Conservation (phyloP, 2,797 vertebrate genomes). For the Knipowitschia caucasica region DNA sequence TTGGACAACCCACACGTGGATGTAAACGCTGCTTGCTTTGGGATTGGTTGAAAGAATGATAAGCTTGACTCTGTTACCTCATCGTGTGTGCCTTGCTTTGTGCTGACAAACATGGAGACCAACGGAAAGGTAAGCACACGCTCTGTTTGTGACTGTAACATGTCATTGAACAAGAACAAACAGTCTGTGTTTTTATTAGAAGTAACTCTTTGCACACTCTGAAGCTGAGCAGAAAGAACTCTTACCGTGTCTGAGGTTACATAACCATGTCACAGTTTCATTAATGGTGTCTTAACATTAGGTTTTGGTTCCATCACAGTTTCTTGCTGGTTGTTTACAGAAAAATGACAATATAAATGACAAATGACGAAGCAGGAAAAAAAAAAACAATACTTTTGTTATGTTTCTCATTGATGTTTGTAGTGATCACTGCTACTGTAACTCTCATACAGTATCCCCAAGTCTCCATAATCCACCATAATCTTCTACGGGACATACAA, state of each 20-base stretch:
- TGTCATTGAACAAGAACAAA: not conserved
- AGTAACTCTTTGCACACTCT: not conserved
- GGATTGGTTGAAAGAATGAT: constrained; percentile 17
- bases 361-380: too few relatives aligned
- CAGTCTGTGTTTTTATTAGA: not conserved
- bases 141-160: not conserved
- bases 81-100: not conserved
- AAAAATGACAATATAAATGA: too few relatives aligned
- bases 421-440: too few relatives aligned
- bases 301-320: not conserved
- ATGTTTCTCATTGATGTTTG: too few relatives aligned
- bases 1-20: not conserved
- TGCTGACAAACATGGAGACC: constrained; percentile 34
- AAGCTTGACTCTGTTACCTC: not conserved
- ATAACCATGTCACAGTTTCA: too few relatives aligned
- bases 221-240: not conserved
- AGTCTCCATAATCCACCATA: too few relatives aligned
- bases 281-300: not conserved
- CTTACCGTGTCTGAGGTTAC: not conserved
- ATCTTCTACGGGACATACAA: too few relatives aligned
- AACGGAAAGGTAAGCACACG: constrained; percentile 30
- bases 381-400: too few relatives aligned
- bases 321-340: not conserved
- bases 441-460: too few relatives aligned
- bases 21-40: not conserved